A percentile compares a stretch with the other conserved stretches of the same genome.
phyloP scores from a whole-genome alignment of 2,888 invertebrate species.

The Fabriciana adippe region DNA sequence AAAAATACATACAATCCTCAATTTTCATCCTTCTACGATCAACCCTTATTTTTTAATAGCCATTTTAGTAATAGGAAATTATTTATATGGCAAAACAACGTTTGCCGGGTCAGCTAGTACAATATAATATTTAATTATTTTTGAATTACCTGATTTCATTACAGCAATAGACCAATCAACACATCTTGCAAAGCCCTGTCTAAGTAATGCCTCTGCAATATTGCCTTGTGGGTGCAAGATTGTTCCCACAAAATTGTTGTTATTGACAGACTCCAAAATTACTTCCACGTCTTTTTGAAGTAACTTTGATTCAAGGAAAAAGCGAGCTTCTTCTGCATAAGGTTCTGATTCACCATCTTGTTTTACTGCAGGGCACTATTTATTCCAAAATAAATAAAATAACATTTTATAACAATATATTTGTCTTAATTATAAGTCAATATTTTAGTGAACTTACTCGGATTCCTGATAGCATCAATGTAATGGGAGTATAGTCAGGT shows the following conservation, averaged over 20 bases:
- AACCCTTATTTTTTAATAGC: too few relatives aligned
- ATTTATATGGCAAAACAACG: too few relatives aligned
- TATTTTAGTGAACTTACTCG: conserved; percentile 78
- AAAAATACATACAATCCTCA: too few relatives aligned
- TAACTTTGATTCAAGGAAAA: conserved; percentile 94
- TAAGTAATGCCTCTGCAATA: conserved; percentile 95
- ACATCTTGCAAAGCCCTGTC: conserved; percentile 96
- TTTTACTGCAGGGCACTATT: conserved; percentile 90
- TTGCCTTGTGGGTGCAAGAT: conserved; percentile 95
- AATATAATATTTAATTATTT: background rate
- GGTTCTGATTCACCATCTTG: conserved; percentile 87
- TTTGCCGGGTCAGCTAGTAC: too few relatives aligned
- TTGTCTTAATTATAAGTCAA: conserved; percentile 8
- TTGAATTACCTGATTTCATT: conserved; percentile 68
- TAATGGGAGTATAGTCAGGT: conserved; percentile 95
- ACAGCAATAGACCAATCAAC: conserved; percentile 77
- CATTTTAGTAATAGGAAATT: too few relatives aligned
- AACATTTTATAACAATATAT: background rate
- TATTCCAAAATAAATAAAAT: conserved; percentile 20
- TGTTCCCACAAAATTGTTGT: conserved; percentile 96
- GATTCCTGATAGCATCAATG: conserved; percentile 97
- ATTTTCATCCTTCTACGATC: too few relatives aligned
- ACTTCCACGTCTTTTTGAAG: conserved; percentile 95
- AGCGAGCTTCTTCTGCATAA: conserved; percentile 93
- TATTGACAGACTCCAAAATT: conserved; percentile 94